phyloP scores from a whole-genome alignment of 2,888 invertebrate species.

The Archips xylosteana region DNA sequence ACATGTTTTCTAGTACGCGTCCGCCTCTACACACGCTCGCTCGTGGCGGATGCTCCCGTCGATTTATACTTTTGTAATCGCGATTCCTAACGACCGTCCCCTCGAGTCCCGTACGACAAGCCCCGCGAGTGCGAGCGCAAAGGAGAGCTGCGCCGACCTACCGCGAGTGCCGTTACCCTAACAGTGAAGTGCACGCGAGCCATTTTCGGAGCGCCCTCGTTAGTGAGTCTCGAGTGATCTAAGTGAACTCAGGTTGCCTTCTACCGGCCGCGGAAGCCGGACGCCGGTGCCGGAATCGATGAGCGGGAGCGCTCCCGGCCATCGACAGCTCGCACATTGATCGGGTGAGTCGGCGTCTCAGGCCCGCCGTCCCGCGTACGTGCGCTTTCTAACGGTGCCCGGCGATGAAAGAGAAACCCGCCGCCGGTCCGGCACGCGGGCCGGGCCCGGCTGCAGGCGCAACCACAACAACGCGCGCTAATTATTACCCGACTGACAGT shows the following conservation, averaged over 20 bases:
- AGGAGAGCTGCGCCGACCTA: conserved; percentile 38
- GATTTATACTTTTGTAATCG: conserved; percentile 55
- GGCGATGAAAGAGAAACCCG: conserved; percentile 53
- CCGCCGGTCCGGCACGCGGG: conserved; percentile 47
- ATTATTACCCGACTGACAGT: conserved; percentile 48
- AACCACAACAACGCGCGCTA: conserved; percentile 44
- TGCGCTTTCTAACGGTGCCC: conserved; percentile 48
- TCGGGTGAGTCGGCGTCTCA: conserved; percentile 70
- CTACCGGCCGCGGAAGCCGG: conserved; percentile 58
- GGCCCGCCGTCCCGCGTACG: conserved; percentile 40
- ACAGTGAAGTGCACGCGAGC: conserved; percentile 65
- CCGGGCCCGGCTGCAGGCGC: conserved; percentile 42
- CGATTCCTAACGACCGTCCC: conserved; percentile 49
- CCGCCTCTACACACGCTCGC: conserved; percentile 67
- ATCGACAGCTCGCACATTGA: conserved; percentile 76
- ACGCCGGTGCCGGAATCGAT: conserved; percentile 67
- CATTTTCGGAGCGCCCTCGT: conserved; percentile 72
- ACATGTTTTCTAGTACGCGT: conserved; percentile 79
- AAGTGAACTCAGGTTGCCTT: conserved; percentile 67
- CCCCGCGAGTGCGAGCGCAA: conserved; percentile 42
- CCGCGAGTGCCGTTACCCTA: conserved; percentile 49
- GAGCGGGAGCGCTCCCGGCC: conserved; percentile 58
- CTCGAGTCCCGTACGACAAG: conserved; percentile 44
- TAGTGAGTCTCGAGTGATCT: conserved; percentile 56
- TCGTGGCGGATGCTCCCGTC: conserved; percentile 53